Conservation (phyloP, 2,888 invertebrate genomes). For the Malthinus seriepunctatus region DNA sequence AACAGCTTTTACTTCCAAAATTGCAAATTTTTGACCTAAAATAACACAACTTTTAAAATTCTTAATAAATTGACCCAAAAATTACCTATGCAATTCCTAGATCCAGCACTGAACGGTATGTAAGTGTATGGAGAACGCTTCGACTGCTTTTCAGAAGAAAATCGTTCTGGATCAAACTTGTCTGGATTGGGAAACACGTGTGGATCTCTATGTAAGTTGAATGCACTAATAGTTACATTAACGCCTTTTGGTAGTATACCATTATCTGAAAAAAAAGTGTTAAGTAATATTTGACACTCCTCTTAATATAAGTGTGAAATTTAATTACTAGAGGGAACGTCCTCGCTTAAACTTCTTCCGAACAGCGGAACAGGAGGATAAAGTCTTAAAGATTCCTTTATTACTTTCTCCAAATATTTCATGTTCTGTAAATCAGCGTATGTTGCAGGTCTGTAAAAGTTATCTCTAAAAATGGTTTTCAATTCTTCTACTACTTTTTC, state of each 20-base stretch:
- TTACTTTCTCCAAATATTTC: too few species aligned
- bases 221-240: constrained; percentile 49
- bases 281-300: too few species aligned
- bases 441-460: too few species aligned
- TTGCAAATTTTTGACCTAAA: constrained; percentile 54
- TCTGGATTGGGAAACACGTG: constrained; percentile 55
- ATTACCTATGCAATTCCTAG: constrained; percentile 6
- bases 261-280: constrained; percentile 41
- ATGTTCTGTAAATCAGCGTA: too few species aligned
- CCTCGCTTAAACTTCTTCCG: too few species aligned
- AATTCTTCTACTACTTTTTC: too few species aligned
- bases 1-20: constrained; percentile 58
- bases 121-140: constrained; percentile 39
- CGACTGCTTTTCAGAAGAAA: constrained; percentile 47
- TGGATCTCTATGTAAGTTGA: constrained; percentile 55
- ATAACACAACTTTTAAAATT: neutral
- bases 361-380: too few species aligned
- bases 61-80: too few species aligned
- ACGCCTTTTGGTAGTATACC: constrained; percentile 53
- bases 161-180: constrained; percentile 53
- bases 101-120: neutral
- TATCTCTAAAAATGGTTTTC: too few species aligned
- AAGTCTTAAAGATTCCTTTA: too few species aligned
- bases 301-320: too few species aligned
- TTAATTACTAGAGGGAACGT: neutral